Evolutionary conservation across 2,113 vertebrate species (phyloP).

Genomic region (Bubo bubo): DNA sequence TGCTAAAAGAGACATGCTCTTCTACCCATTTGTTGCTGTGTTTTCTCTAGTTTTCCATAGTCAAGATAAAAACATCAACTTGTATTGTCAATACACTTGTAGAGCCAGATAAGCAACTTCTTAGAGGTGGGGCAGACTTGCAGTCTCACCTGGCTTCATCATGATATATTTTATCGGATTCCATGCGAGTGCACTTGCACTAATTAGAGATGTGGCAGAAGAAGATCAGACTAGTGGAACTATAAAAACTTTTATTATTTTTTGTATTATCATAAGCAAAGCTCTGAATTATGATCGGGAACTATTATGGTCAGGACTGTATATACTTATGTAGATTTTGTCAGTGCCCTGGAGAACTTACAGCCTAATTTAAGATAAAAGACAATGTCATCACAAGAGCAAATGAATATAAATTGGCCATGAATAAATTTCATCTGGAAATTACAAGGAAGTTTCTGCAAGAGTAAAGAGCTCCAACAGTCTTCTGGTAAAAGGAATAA

Average conservation of each 20-base stretch:
- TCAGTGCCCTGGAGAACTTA: conserved; percentile 1
- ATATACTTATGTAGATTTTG: not conserved
- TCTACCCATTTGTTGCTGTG: not conserved
- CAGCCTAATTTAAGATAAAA: not conserved
- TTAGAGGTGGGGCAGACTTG: not conserved
- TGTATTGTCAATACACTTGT: not conserved
- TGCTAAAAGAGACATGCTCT: not conserved
- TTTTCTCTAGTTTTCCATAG: not conserved
- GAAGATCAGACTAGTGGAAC: not conserved
- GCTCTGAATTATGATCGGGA: not conserved
- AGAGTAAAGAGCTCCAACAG: not conserved
- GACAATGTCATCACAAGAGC: not conserved
- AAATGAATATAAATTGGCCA: conserved; percentile 46
- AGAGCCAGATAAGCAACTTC: not conserved
- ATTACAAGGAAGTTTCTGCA: not conserved
- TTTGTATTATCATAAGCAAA: not conserved
- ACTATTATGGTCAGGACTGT: not conserved
- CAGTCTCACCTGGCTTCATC: not conserved
- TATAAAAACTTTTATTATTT: not conserved
- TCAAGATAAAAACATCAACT: not conserved
- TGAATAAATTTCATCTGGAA: conserved; percentile 44
- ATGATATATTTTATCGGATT: not conserved
- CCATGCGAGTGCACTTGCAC: not conserved
- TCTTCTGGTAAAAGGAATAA: not conserved
- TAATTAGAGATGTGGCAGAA: not conserved